Conservation (phyloP, 2,888 invertebrate genomes). For the Patella caerulea region DNA sequence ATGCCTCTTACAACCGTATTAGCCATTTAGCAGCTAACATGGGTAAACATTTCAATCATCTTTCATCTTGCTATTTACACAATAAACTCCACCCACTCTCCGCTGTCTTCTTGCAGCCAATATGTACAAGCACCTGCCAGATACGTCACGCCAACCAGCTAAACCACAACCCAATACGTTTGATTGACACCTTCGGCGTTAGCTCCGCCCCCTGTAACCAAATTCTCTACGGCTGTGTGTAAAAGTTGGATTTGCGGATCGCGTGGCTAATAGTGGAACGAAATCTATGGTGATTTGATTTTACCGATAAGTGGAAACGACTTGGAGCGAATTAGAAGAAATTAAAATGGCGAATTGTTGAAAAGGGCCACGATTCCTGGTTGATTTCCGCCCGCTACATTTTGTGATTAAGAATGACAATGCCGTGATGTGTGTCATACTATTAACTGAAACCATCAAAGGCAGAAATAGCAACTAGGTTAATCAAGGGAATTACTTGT, state of each 20-base stretch:
- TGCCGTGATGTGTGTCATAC: no score
- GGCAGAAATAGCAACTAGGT: no score
- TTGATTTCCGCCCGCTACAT: neutral
- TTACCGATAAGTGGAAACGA: neutral
- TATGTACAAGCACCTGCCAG: neutral
- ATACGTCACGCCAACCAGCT: neutral
- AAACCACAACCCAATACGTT: neutral
- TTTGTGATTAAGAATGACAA: no score
- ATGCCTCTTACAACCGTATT: conserved; percentile 9
- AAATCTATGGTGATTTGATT: neutral
- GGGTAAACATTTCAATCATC: conserved; percentile 13
- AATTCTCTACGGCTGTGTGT: neutral
- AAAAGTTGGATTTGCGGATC: conserved; percentile 3
- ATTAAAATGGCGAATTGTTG: neutral
- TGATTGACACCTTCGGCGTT: neutral
- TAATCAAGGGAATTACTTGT: no score
- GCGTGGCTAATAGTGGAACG: conserved; percentile 9
- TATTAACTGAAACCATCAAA: no score
- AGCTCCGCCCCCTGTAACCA: neutral
- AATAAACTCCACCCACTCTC: neutral
- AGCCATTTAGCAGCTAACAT: conserved; percentile 13
- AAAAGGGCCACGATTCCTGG: neutral
- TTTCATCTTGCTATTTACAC: conserved; percentile 9
- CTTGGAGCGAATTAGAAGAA: neutral
- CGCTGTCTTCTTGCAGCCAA: neutral